Evolutionary conservation across 2,797 vertebrate genomes (phyloP).

Genomic region (Botia almorhae): DNA sequence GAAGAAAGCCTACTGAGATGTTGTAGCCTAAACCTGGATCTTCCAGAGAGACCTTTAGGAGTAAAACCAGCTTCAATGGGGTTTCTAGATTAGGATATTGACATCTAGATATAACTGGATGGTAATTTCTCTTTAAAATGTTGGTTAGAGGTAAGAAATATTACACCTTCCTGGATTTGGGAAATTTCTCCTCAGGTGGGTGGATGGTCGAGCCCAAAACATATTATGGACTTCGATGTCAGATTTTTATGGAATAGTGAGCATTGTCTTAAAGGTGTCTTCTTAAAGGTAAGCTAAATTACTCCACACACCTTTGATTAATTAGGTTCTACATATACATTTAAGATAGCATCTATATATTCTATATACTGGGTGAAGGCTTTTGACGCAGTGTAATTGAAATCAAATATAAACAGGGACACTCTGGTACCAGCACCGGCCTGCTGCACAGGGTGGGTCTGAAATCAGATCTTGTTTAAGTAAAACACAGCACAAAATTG

Average conservation of each 20-base stretch:
- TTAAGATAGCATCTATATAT: neutral
- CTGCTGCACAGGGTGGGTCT: slow-evolving; percentile 50
- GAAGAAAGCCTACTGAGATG: slow-evolving; percentile 63
- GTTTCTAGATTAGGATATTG: neutral
- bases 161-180: too few species aligned
- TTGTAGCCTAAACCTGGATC: slow-evolving; percentile 6
- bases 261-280: neutral
- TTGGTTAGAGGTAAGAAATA: neutral
- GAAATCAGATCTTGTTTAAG: slow-evolving; percentile 33
- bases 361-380: neutral
- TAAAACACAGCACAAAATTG: neutral
- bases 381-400: neutral
- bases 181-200: neutral
- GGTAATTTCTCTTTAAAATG: neutral
- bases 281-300: slow-evolving; percentile 3
- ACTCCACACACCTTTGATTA: neutral
- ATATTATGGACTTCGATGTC: neutral
- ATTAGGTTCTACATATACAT: too few species aligned
- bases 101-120: neutral
- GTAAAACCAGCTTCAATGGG: neutral
- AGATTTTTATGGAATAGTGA: neutral
- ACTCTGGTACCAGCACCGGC: neutral
- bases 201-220: neutral
- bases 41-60: neutral
- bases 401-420: neutral